These are phyloP conservation scores for Stenchaetothrips biformis DNA, from an alignment of 2,888 invertebrate genomes.

Conservation along the genomic window DNA sequence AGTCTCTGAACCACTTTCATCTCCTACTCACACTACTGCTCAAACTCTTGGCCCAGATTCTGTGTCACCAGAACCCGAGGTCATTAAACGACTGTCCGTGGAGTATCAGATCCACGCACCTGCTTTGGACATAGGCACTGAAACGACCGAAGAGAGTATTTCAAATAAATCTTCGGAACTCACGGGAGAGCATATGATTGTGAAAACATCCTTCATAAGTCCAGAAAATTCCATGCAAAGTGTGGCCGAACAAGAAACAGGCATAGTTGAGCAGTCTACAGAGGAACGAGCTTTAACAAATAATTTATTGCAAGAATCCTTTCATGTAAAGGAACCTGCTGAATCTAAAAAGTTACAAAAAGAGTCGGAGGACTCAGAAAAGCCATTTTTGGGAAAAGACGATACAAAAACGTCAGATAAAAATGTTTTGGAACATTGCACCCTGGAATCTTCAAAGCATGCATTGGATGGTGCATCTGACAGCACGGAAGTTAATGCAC, in stretches of 20 bases:
- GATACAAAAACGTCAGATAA: slow-evolving; percentile 1
- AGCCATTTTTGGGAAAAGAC: background rate
- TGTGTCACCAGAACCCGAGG: background rate
- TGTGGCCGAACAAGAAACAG: too few relatives aligned
- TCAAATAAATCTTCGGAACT: too few relatives aligned
- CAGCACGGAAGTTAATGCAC: too few relatives aligned
- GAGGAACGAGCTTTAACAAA: too few relatives aligned
- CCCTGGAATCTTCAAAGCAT: too few relatives aligned
- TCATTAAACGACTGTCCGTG: background rate
- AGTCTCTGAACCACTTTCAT: background rate
- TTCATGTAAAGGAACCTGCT: slow-evolving; percentile 2
- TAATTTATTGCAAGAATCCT: background rate
- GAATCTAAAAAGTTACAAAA: slow-evolving; percentile 18
- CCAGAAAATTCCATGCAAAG: too few relatives aligned
- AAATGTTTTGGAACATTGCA: background rate
- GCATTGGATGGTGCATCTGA: too few relatives aligned
- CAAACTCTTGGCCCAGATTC: background rate
- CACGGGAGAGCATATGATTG: too few relatives aligned
- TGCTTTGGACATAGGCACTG: background rate
- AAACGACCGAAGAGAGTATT: too few relatives aligned
- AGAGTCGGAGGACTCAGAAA: slow-evolving; percentile 14
- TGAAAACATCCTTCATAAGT: too few relatives aligned
- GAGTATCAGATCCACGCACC: background rate
- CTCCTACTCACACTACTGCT: background rate
- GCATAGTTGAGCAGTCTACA: too few relatives aligned